Evolutionary conservation across 1,140 invertebrate genomes (phyloP), one percentile per base, ranked within the genome.

Genomic region (Ptiloglossa arizonensis): DNA sequence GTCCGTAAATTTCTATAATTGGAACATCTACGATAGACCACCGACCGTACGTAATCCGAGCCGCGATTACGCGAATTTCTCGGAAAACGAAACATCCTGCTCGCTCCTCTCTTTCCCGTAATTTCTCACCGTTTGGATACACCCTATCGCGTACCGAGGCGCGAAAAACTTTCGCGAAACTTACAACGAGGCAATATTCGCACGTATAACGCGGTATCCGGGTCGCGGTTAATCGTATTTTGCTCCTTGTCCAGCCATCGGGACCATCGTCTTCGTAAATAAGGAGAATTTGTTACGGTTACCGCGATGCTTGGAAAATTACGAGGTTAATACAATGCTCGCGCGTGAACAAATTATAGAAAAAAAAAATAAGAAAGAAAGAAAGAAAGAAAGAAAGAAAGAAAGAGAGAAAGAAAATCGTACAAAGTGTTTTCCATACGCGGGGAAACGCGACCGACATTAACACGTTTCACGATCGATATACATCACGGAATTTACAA

Each of bases 401-500:
- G 27, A 15, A 17, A 1, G 3, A 9, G 19, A 19, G 38, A 32
- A 66, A n/a, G 29, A n/a, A 32, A 41, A 50, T 50, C 24, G 46
- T 11, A 0, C 0, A 24, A n/a, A 1, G 24, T 11, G 24, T 52
- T 22, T 35, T n/a, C n/a, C 11, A 27, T 13, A 17, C 22, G 44
- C 17, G 22, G 5, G 13, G 54, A 48, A 48, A 22, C 27, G 41
- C 38, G 68, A 32, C 3, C 27, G 29, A 15, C 9, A 3, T 35
- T 59, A 24, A 60, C 13, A 50, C 66, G 32, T 35, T 35, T 56
- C 56, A 38, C 56, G 68, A 71, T 71, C 59, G 57, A 72, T 62
- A 64, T 44, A 74, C 60, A 41, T 63, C 62, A 15, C 17, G 48
- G 67, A 44, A 77, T 62, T 67, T 71, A 46, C 27, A 63, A 63